Percentiles rank a stretch among this genome's conserved stretches.
phyloP scores from a whole-genome alignment of 2,113 vertebrate species.

The Gymnorhina tibicen region DNA sequence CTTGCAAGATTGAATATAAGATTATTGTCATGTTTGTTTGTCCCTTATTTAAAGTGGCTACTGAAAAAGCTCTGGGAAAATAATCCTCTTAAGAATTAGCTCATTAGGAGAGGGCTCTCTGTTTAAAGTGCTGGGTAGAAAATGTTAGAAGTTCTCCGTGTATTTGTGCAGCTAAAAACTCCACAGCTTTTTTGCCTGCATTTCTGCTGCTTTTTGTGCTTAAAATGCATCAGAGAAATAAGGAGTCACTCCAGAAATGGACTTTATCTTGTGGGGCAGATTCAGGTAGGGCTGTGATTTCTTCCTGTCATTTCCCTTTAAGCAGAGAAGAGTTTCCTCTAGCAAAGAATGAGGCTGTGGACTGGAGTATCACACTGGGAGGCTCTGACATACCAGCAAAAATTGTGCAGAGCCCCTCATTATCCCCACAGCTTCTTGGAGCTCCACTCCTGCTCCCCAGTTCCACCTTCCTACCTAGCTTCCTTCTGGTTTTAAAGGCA shows the following conservation, averaged over 20 bases:
- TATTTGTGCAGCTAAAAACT: background rate
- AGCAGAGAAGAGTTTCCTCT: background rate
- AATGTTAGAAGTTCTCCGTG: background rate
- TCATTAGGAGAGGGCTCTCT: background rate
- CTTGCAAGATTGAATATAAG: background rate
- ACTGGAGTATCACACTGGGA: background rate
- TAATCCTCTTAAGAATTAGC: background rate
- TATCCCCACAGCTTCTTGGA: background rate
- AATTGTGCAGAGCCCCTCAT: background rate
- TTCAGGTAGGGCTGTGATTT: background rate
- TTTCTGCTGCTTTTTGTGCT: background rate
- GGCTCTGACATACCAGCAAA: background rate
- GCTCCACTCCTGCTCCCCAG: background rate
- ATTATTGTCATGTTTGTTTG: background rate
- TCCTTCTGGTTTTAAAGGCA: background rate
- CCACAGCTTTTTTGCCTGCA: background rate
- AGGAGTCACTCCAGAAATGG: background rate
- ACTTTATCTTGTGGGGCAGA: background rate
- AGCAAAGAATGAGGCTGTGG: background rate
- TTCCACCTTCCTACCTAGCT: background rate
- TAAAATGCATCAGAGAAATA: background rate
- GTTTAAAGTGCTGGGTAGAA: background rate
- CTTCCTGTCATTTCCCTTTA: background rate
- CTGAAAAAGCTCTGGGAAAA: background rate
- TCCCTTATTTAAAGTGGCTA: background rate